Evolutionary conservation across 1,140 invertebrate species (phyloP).

Genomic region (Pseudomyrmex gracilis): DNA sequence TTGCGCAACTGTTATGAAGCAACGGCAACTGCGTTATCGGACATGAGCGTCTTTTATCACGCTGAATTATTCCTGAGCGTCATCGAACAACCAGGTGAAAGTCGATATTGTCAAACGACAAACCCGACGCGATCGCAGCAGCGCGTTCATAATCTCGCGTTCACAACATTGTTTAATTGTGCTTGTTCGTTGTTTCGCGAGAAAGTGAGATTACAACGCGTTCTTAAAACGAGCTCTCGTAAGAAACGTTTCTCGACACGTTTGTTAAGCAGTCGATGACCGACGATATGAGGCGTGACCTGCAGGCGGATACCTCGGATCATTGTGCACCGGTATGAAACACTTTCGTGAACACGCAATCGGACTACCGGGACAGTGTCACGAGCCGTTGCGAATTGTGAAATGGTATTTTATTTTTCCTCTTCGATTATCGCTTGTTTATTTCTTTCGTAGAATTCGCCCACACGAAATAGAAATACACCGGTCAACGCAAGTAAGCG

Average conservation of each 20-base stretch:
- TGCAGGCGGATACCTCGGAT: conserved; percentile 31
- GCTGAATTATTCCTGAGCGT: conserved; percentile 40
- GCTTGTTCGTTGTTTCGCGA: conserved; percentile 19
- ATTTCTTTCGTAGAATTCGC: conserved; percentile 15
- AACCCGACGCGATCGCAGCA: conserved; percentile 4
- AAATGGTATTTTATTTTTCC: conserved; percentile 36
- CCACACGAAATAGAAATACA: conserved; percentile 62
- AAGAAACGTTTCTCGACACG: conserved; percentile 22
- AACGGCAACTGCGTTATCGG: conserved; percentile 12
- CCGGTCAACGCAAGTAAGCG: conserved; percentile 45
- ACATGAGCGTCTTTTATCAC: not conserved
- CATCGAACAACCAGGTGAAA: conserved; percentile 36
- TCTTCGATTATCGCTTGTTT: not conserved
- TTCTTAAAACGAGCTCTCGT: conserved; percentile 4
- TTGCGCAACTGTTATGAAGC: not conserved
- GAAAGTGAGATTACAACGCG: not conserved
- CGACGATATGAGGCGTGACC: conserved; percentile 37
- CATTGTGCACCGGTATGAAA: conserved; percentile 41
- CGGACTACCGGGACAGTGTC: conserved; percentile 17
- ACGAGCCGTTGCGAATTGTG: conserved; percentile 23
- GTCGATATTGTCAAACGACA: conserved; percentile 26
- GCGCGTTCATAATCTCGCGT: not conserved
- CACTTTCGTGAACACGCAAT: conserved; percentile 39
- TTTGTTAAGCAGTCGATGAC: conserved; percentile 35
- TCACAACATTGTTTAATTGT: conserved; percentile 46